Base-by-base conservation (phyloP, 2,888 invertebrate genomes). In the Pecten maximus region DNA sequence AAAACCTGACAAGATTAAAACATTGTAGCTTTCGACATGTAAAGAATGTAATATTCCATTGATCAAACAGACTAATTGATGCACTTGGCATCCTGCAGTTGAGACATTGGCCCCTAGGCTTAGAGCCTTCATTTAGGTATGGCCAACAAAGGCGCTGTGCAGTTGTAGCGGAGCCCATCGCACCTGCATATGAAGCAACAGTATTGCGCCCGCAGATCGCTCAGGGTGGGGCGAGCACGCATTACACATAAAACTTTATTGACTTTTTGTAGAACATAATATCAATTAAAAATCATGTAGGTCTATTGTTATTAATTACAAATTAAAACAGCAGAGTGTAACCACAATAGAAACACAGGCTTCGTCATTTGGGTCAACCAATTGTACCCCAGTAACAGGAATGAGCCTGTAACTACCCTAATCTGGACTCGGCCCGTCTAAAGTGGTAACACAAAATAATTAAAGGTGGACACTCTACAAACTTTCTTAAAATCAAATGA, bases 191-290 rank as follows among this genome's bases (percentile, higher is more conserved):
- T 88, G 88, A 28, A 50, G 88, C 28, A 48, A 88, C 16, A 16
- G 88, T 50, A 88, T 88, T 88, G 74, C 74, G 74, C 74, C 74
- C 74, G 74, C 74, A 74, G 35, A 74, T 12, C 74, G 74, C 74
- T 15, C 74, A 28, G 35, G 74, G 74, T 74, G 74, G 60, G 74
- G 74, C 74, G 74, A 74, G 74, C 74, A 74, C 74, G 74, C 74
- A 28, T 74, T 74, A 74, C 23, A 16, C 19, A 23, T 35, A 35
- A 74, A 0, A 54, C 19, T 54, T n/a, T n/a, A 23, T 23, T n/a
- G 23, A 23, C 60, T 8, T 60, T 74, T 74, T 28, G 74, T 23
- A 74, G 35, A 35, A 28, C 3, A 35, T 28, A 6, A 74, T 23
- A 74, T 35, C 74, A 74, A 2, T 10, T 74, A 0, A 15, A 35